These are phyloP conservation scores for Bergia sp. DNA, from an alignment of 92 coral and sea anemone genomes.

Conservation along the genomic window DNA sequence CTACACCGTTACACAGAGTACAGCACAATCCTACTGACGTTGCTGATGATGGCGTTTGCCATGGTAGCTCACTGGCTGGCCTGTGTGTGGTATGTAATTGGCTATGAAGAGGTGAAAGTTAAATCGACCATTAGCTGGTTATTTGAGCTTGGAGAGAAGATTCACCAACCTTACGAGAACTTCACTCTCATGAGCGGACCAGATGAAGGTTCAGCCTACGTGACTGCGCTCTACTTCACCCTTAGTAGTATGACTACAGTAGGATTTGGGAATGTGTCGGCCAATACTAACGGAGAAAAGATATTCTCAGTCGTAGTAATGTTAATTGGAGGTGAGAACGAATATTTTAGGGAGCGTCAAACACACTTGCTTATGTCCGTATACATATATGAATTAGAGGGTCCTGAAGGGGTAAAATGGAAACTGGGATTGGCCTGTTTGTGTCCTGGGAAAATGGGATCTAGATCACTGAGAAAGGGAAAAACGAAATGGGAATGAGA, in stretches of 20 bases:
- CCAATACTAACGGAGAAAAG: slow-evolving; percentile 86
- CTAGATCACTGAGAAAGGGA: too few species aligned
- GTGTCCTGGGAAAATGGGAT: too few species aligned
- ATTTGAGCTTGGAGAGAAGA: slow-evolving; percentile 81
- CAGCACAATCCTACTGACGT: slow-evolving; percentile 77
- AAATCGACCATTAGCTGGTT: slow-evolving; percentile 81
- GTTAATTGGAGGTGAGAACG: slow-evolving; percentile 80
- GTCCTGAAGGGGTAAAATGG: too few species aligned
- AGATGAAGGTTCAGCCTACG: slow-evolving; percentile 85
- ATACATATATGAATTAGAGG: too few species aligned
- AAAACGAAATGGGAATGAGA: too few species aligned
- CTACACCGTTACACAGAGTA: slow-evolving; percentile 87
- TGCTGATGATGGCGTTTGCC: slow-evolving; percentile 84
- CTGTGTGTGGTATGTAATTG: slow-evolving; percentile 89
- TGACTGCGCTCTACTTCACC: slow-evolving; percentile 86
- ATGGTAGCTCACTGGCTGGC: slow-evolving; percentile 94
- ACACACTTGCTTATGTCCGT: too few species aligned
- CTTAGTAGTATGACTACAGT: slow-evolving; percentile 93
- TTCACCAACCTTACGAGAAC: slow-evolving; percentile 69
- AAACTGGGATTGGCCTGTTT: too few species aligned
- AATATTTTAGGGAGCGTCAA: background rate
- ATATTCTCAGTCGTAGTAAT: slow-evolving; percentile 78
- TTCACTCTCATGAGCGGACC: slow-evolving; percentile 74
- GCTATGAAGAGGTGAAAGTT: slow-evolving; percentile 65
- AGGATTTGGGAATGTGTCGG: slow-evolving; percentile 93